Conservation (phyloP, 2,113 vertebrate species). For the Gymnobelideus leadbeateri region DNA sequence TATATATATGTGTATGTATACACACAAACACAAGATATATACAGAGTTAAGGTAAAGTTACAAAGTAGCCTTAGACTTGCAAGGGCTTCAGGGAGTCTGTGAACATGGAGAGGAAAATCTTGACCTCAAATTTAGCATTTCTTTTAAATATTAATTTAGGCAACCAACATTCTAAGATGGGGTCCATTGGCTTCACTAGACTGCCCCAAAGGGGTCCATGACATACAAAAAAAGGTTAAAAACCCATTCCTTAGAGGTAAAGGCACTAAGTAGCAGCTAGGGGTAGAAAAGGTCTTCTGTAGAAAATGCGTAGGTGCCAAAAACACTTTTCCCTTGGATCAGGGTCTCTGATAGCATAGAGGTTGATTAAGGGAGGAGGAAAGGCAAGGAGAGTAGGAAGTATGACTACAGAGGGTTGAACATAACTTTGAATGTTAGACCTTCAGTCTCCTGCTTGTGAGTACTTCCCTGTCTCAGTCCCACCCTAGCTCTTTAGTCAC, state of each 20-base stretch:
- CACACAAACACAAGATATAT: too few species aligned
- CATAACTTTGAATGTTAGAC: not conserved
- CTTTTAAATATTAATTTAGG: not conserved
- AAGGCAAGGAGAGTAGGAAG: not conserved
- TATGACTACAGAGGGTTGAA: not conserved
- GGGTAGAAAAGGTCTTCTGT: not conserved
- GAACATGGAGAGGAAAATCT: too few species aligned
- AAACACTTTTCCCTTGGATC: not conserved
- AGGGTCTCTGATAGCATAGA: not conserved
- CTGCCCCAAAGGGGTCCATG: not conserved
- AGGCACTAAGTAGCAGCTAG: not conserved
- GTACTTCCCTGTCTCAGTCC: not conserved
- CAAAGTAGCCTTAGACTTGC: too few species aligned
- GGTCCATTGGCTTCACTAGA: not conserved
- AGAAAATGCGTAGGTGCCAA: not conserved
- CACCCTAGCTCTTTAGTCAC: not conserved
- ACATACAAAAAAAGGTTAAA: not conserved
- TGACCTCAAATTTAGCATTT: too few species aligned
- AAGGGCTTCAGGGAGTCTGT: too few species aligned
- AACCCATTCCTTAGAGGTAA: not conserved
- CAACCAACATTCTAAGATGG: not conserved
- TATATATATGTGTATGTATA: too few species aligned
- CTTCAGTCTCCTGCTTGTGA: not conserved
- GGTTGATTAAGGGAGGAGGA: not conserved
- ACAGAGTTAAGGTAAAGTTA: too few species aligned